phyloP scores from a whole-genome alignment of 1,140 invertebrate species.

The Latrodectus geometricus region DNA sequence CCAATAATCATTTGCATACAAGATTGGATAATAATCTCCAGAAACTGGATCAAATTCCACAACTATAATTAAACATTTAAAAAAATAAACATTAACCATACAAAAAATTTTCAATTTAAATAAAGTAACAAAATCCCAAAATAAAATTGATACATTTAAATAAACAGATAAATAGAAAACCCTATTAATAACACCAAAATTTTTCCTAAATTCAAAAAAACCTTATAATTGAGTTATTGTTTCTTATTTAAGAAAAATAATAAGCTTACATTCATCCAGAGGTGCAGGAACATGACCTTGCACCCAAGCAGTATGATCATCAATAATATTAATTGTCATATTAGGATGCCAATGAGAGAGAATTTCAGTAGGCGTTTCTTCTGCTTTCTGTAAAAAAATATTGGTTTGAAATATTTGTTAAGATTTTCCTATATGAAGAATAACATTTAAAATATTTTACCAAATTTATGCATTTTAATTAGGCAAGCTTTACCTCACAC shows the following conservation, averaged over 20 bases:
- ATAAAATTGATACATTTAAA: too few species aligned
- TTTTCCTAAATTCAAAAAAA: too few species aligned
- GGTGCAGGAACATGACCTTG: constrained; percentile 85
- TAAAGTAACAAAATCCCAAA: too few species aligned
- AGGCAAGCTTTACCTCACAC: neutral
- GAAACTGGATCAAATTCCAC: constrained; percentile 88
- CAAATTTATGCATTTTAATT: too few species aligned
- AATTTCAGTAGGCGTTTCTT: constrained; percentile 77
- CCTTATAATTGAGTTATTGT: too few species aligned
- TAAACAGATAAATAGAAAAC: too few species aligned
- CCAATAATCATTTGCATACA: constrained; percentile 99
- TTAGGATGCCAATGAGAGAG: constrained; percentile 99
- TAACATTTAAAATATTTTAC: neutral
- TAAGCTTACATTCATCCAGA: constrained; percentile 86
- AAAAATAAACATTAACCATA: constrained; percentile 1
- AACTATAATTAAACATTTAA: constrained; percentile 71
- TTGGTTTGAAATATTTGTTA: neutral
- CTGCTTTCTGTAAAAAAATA: constrained; percentile 56
- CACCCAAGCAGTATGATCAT: constrained; percentile 95
- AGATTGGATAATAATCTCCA: constrained; percentile 89
- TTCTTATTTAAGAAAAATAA: too few species aligned
- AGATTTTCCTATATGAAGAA: neutral
- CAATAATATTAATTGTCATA: constrained; percentile 93
- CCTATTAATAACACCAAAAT: neutral
- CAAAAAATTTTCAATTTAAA: too few species aligned